phyloP scores from a whole-genome alignment of 1,140 invertebrate species.

The Lepidurus packardi region DNA sequence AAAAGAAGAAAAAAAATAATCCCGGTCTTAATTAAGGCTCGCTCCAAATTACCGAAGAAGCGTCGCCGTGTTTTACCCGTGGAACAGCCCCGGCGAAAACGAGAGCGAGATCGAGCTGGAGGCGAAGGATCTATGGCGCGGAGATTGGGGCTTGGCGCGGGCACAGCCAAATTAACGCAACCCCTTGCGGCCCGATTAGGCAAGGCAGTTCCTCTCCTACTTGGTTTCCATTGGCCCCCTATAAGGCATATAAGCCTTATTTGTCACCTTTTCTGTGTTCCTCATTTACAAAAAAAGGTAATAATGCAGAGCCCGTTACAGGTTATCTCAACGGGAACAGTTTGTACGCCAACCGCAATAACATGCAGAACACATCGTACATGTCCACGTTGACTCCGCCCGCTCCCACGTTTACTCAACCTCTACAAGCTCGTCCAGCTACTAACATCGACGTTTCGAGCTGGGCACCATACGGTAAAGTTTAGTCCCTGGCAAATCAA shows the following conservation, averaged over 20 bases:
- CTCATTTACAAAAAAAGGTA: no score
- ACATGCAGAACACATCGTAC: neutral
- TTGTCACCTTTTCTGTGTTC: neutral
- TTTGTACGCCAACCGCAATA: neutral
- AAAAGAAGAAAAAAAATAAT: neutral
- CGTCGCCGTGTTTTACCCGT: slow-evolving; percentile 72
- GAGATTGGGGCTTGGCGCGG: slow-evolving; percentile 27
- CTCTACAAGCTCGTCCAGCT: slow-evolving; percentile 24
- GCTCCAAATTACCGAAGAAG: slow-evolving; percentile 83
- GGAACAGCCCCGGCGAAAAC: slow-evolving; percentile 57
- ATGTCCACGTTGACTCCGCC: slow-evolving; percentile 1
- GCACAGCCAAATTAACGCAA: slow-evolving; percentile 33
- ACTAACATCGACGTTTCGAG: slow-evolving; percentile 22
- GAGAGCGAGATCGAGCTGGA: neutral
- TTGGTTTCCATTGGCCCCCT: neutral
- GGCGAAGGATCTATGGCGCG: slow-evolving; percentile 17
- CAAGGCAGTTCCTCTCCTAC: neutral
- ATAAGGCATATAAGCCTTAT: neutral
- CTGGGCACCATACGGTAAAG: slow-evolving; percentile 25
- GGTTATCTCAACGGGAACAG: neutral
- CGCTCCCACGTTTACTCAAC: slow-evolving; percentile 5
- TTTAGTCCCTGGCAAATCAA: neutral
- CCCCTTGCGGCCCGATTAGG: slow-evolving; percentile 30
- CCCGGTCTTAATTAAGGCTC: slow-evolving; percentile 52
- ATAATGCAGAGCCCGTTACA: neutral